Conservation (phyloP, 1,140 invertebrate species). For the Globodera ellingtonae region DNA sequence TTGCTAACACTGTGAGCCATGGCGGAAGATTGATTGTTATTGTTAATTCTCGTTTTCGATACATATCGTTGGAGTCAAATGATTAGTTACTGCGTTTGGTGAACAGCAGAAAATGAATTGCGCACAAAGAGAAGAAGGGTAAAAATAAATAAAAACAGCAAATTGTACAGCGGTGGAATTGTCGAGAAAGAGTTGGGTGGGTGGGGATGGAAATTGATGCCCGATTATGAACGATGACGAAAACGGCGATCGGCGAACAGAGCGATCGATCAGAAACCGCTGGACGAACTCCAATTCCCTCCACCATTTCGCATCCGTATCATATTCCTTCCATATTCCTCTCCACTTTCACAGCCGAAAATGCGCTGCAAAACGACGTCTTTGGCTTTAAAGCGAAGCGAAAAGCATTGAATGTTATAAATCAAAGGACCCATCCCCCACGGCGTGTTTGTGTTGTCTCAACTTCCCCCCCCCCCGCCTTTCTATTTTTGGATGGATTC, state of each 20-base stretch:
- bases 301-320: neutral
- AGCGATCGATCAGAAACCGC: neutral
- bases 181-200: neutral
- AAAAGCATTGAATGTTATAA: neutral
- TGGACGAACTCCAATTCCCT: neutral
- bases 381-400: too few relatives aligned
- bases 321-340: neutral
- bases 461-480: neutral
- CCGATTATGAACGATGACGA: neutral
- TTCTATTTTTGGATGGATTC: too few relatives aligned
- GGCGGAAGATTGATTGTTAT: too few relatives aligned
- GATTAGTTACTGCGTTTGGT: too few relatives aligned
- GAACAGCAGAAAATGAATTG: neutral
- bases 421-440: neutral
- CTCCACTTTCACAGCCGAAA: neutral
- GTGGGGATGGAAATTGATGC: neutral
- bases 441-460: neutral
- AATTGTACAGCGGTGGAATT: neutral
- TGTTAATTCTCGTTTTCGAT: too few relatives aligned
- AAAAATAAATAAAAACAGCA: constrained; percentile 1
- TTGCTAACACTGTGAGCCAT: too few relatives aligned
- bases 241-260: neutral
- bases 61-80: too few relatives aligned
- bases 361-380: neutral
- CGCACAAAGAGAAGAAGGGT: neutral